Evolutionary conservation across 2,113 vertebrate species (phyloP), one percentile per base, ranked within the genome.

Genomic region (Cyanoderma ruficeps): DNA sequence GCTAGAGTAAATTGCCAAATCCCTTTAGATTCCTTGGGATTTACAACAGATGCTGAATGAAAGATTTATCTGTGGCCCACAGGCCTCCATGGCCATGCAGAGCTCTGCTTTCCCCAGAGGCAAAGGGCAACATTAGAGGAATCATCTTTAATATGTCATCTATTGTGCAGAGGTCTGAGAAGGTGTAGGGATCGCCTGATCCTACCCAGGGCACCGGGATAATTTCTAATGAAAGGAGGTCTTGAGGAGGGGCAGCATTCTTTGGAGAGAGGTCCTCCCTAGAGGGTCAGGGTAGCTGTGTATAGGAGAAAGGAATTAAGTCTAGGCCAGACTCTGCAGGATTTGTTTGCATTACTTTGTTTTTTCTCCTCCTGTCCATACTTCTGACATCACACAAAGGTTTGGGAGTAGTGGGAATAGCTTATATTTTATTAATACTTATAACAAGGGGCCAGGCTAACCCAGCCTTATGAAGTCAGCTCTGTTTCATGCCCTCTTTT

Each of bases 401-500:
- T 44, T 19, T 77, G 50, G 67, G 70, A 95, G 46, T 25, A 50
- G 19, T 64, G 65, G 81, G 74, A 84, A 47, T 44, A 68, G 57
- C 14, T 50, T 6, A 11, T 23, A 19, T 39, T 24, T 65, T 69
- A 55, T 63, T 83, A 90, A 93, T 57, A 63, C 27, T 19, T 21
- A n/a, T 47, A 89, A 81, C 42, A 72, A 87, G 91, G 21, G 11
- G 64, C 47, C 55, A 39, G 75, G 74, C 67, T 75, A 69, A 89
- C 63, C 0, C 53, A 92, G 76, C 93, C 72, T 97, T 83, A 75
- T 23, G 35, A 86, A 94, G 77, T 63, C 89, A 68, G 74, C 77
- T 96, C 90, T 27, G 25, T 97, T 98, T 97, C 96, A 86, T 96
- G 95, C 85, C 89, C 89, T 96, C 91, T 87, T 97, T 97, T 91